A percentile compares a stretch with the other conserved stretches of the same genome.
These are phyloP conservation scores for Acanthococcus lagerstroemiae DNA, from an alignment of 2,888 invertebrate genomes.

Conservation along the genomic window DNA sequence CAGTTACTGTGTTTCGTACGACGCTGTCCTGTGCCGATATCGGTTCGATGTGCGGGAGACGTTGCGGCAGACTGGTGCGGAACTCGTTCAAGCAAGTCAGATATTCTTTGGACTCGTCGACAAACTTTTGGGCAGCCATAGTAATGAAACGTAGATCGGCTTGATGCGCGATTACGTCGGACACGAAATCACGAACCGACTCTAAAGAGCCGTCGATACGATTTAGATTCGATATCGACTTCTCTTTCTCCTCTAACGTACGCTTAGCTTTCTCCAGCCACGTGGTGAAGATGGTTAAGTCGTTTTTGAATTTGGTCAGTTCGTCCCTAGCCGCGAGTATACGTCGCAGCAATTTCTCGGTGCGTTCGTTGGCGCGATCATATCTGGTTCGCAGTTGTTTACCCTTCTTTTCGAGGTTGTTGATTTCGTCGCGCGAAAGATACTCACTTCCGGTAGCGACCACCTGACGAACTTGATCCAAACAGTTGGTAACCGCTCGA, in stretches of 20 bases:
- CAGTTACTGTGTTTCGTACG: conserved; percentile 66
- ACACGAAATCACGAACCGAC: conserved; percentile 76
- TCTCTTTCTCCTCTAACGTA: conserved; percentile 73
- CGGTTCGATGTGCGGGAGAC: conserved; percentile 67
- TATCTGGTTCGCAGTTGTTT: conserved; percentile 71
- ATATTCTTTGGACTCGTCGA: conserved; percentile 91
- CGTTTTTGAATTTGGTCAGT: conserved; percentile 71
- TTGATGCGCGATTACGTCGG: conserved; percentile 89
- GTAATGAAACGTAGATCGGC: conserved; percentile 91
- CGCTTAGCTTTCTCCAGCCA: conserved; percentile 77
- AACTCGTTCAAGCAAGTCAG: conserved; percentile 73
- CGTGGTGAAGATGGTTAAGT: conserved; percentile 65
- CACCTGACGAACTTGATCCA: conserved; percentile 82
- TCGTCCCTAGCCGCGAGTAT: conserved; percentile 74
- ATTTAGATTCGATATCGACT: conserved; percentile 64
- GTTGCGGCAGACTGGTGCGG: conserved; percentile 70
- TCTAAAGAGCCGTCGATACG: conserved; percentile 59
- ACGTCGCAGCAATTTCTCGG: conserved; percentile 64
- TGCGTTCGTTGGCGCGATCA: conserved; percentile 69
- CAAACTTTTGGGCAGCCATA: conserved; percentile 91
- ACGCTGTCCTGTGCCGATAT: conserved; percentile 58
- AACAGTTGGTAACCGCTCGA: conserved; percentile 70
- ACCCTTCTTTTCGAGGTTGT: conserved; percentile 75
- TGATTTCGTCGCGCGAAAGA: conserved; percentile 83
- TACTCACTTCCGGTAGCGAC: conserved; percentile 83